Conservation (phyloP, 2,113 vertebrate species). For the Catharus bicknelli region DNA sequence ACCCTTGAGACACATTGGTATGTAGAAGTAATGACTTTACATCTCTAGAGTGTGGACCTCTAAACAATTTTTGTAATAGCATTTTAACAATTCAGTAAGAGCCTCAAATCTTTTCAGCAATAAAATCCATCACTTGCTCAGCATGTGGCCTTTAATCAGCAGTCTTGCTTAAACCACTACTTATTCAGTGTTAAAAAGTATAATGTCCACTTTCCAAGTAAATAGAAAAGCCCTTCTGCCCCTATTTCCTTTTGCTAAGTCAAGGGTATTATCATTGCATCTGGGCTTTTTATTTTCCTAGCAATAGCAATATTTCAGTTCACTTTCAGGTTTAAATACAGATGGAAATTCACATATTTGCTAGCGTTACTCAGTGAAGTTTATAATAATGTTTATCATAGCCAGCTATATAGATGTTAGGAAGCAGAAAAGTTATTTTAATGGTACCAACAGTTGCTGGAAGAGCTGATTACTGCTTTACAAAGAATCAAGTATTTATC, state of each 20-base stretch:
- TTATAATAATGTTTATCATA: not conserved
- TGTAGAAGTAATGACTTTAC: not conserved
- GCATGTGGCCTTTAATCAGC: constrained; percentile 21
- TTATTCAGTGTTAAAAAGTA: constrained; percentile 18
- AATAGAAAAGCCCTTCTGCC: constrained; percentile 7
- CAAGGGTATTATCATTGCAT: not conserved
- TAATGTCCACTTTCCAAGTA: constrained; percentile 17
- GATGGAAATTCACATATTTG: not conserved
- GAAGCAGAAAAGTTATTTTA: not conserved
- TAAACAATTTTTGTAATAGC: not conserved
- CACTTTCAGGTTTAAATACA: not conserved
- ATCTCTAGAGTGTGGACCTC: not conserved
- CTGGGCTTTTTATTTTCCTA: not conserved
- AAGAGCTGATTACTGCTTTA: not conserved
- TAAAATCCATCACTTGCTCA: constrained; percentile 49
- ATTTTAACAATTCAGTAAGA: constrained; percentile 46
- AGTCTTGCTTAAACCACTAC: constrained; percentile 18
- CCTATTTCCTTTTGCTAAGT: not conserved
- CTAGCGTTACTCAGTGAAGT: not conserved
- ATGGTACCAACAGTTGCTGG: not conserved
- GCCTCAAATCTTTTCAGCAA: not conserved
- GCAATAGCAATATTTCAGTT: not conserved
- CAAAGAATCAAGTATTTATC: not conserved
- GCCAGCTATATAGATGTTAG: not conserved
- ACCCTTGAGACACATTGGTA: not conserved